These are phyloP conservation scores for Unio delphinus DNA, from an alignment of 2,888 invertebrate species.

Conservation along the genomic window DNA sequence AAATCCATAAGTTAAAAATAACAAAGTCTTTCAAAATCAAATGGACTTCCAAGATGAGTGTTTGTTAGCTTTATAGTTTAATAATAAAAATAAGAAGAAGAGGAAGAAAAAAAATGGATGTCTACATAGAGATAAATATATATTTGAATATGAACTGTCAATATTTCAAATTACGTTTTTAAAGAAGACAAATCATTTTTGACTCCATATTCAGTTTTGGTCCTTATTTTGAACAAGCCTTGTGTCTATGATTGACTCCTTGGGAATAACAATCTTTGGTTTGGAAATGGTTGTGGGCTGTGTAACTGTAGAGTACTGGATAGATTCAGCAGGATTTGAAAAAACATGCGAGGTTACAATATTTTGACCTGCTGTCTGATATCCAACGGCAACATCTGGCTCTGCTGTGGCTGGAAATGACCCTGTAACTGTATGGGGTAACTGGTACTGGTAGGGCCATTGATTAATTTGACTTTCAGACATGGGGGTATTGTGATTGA, in stretches of 20 bases:
- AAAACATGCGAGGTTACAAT: neutral
- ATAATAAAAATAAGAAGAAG: no score
- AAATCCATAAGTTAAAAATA: no score
- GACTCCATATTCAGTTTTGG: neutral
- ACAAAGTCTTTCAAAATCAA: no score
- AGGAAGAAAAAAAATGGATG: neutral
- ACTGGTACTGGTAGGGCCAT: slow-evolving; percentile 2
- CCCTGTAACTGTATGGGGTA: neutral
- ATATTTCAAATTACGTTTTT: neutral
- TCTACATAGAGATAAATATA: neutral
- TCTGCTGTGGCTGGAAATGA: neutral
- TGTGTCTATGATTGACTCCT: slow-evolving; percentile 49
- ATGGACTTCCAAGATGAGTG: no score
- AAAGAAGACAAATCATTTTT: neutral
- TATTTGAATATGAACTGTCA: no score
- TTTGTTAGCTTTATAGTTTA: no score
- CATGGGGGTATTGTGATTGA: no score
- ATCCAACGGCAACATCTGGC: neutral
- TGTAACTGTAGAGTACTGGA: neutral
- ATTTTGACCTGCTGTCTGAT: neutral
- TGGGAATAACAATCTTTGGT: slow-evolving; percentile 25
- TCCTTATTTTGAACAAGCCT: slow-evolving; percentile 51
- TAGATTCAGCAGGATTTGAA: neutral
- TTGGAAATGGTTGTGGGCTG: slow-evolving; percentile 2
- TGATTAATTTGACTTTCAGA: neutral